Conservation (phyloP, 30 jellyfish, hydroid and myxozoan species). For the Aurelia aurita region DNA sequence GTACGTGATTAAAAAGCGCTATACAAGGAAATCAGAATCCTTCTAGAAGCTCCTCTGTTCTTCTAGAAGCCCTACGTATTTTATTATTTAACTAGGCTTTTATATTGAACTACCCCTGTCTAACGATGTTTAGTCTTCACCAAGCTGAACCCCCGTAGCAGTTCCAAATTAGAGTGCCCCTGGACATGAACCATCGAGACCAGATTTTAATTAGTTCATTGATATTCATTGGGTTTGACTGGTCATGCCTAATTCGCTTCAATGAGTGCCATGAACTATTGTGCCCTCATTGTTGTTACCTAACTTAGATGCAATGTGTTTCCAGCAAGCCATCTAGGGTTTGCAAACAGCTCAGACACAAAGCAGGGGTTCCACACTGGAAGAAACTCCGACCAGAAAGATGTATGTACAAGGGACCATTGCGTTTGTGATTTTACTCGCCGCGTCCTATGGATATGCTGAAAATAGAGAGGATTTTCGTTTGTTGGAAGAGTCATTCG, state of each 20-base stretch:
- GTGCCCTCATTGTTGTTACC: slow-evolving; percentile 9
- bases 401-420: background rate
- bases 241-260: slow-evolving; percentile 22
- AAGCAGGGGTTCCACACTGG: too few relatives aligned
- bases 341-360: slow-evolving; percentile 1
- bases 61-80: too few relatives aligned
- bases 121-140: too few relatives aligned
- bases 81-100: too few relatives aligned
- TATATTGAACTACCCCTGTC: too few relatives aligned
- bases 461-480: slow-evolving; percentile 20
- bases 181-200: background rate
- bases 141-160: too few relatives aligned
- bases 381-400: background rate
- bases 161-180: too few relatives aligned
- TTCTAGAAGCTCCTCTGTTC: too few relatives aligned
- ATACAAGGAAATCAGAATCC: too few relatives aligned
- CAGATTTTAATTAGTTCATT: background rate
- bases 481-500: slow-evolving; percentile 48
- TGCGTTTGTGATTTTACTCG: background rate
- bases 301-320: background rate
- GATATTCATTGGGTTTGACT: slow-evolving; percentile 37
- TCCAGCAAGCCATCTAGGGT: background rate
- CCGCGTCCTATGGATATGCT: slow-evolving; percentile 15
- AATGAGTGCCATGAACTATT: background rate
- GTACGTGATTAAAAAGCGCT: too few relatives aligned